Evolutionary conservation across 2,888 invertebrate species (phyloP), one percentile per base, ranked within the genome.

Genomic region (Chelonus formosanus): DNA sequence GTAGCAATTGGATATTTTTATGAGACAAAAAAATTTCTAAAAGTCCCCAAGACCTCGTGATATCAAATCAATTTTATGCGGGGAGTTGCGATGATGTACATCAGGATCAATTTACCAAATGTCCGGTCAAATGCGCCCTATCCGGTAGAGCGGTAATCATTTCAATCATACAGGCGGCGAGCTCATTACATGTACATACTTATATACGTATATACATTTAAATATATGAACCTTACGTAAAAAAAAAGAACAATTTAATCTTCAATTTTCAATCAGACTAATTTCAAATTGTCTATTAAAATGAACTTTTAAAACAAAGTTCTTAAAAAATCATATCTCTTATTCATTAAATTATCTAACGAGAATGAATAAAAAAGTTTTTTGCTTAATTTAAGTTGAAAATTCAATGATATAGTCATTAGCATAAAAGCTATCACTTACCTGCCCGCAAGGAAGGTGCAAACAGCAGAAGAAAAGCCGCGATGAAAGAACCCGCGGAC

Each of bases 51-150:
- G 40, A 40, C 40, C 40, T 20, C 40, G 4, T 40, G 40, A 65
- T 58, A 67, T 70, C 65, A 65, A 59, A 67, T 66, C 57, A 69
- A 71, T 70, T 71, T 71, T 57, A 64, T 59, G 56, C 58, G 50
- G 65, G 57, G 59, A 54, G 59, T 53, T 43, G 40, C 40, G 47
- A 50, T 55, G 58, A 72, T 74, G 78, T 76, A 75, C 75, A 75
- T 75, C 75, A 70, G 77, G 79, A 56, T 81, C 80, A 83, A 83
- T 83, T 80, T 78, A 81, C 75, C 75, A 77, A 81, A 82, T 81
- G 80, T 83, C 83, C 83, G 81, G 82, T 83, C 71, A 68, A 76
- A 76, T 73, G 70, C 45, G 52, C 55, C 34, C 47, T 50, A 66
- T 52, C 53, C 76, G 73, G 78, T 81, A 81, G 80, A 79, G 74